Evolutionary conservation across 2,113 vertebrate genomes (phyloP).

Genomic region (Apodemus sylvaticus): DNA sequence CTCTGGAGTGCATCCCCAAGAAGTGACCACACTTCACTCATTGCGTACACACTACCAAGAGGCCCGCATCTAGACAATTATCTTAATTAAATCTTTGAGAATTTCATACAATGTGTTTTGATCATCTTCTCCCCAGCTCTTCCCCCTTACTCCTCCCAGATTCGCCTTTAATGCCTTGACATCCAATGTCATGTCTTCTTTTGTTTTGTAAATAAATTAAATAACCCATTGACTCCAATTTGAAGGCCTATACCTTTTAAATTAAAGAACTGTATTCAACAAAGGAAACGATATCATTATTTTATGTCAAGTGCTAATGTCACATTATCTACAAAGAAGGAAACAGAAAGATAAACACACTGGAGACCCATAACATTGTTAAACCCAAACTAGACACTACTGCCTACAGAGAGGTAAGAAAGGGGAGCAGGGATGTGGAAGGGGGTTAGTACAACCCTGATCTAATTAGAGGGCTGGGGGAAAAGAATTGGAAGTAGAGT

Average conservation of each 20-base stretch:
- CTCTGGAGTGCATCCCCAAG: rapidly evolving
- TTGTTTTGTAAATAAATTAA: background rate
- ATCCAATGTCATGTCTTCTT: background rate
- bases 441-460: background rate
- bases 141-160: background rate
- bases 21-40: rapidly evolving
- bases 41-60: rapidly evolving
- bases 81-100: background rate
- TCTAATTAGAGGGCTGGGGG: background rate
- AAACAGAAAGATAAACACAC: background rate
- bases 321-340: background rate
- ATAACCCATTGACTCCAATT: background rate
- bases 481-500: background rate
- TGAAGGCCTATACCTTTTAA: background rate
- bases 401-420: background rate
- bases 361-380: background rate
- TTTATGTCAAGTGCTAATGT: background rate
- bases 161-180: too few relatives aligned
- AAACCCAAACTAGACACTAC: background rate
- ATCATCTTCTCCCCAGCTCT: background rate
- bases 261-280: background rate
- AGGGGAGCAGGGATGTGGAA: background rate
- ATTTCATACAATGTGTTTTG: background rate
- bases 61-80: background rate
- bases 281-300: background rate